Conservation (phyloP, 2,797 vertebrate genomes). For the Lutjanus argentimaculatus region DNA sequence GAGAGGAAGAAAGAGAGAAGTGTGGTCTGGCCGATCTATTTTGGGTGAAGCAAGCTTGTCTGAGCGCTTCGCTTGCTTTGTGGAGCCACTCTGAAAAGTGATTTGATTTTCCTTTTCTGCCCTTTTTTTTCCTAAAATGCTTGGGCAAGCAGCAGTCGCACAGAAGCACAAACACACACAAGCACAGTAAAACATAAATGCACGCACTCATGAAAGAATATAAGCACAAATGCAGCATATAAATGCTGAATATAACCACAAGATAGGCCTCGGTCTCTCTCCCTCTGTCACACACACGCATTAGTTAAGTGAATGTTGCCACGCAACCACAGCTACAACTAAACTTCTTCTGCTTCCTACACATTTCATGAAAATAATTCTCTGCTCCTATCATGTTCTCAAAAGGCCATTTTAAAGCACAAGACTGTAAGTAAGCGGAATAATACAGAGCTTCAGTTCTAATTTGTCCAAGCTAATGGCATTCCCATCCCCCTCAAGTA, state of each 20-base stretch:
- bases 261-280: conserved; percentile 17
- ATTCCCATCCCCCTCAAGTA: not conserved
- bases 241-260: conserved; percentile 56
- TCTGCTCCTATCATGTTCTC: not conserved
- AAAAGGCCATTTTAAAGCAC: not conserved
- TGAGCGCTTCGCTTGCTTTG: conserved; percentile 58
- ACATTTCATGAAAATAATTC: conserved; percentile 14
- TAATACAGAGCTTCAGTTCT: not conserved
- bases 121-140: conserved; percentile 45
- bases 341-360: not conserved
- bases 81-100: conserved; percentile 63
- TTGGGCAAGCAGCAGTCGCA: conserved; percentile 47
- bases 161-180: conserved; percentile 18
- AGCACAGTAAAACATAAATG: conserved; percentile 7
- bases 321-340: conserved; percentile 33
- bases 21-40: conserved; percentile 71
- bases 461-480: not conserved
- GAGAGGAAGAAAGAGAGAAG: conserved; percentile 20
- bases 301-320: conserved; percentile 25
- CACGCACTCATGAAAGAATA: conserved; percentile 28
- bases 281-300: not conserved
- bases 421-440: not conserved
- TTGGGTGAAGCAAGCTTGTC: conserved; percentile 68
- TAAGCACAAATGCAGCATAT: conserved; percentile 18
- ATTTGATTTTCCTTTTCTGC: conserved; percentile 71